Percentiles rank a stretch among this genome's conserved stretches.
Conservation (phyloP, 2,888 invertebrate genomes). For the Agrilus cyanescens region DNA sequence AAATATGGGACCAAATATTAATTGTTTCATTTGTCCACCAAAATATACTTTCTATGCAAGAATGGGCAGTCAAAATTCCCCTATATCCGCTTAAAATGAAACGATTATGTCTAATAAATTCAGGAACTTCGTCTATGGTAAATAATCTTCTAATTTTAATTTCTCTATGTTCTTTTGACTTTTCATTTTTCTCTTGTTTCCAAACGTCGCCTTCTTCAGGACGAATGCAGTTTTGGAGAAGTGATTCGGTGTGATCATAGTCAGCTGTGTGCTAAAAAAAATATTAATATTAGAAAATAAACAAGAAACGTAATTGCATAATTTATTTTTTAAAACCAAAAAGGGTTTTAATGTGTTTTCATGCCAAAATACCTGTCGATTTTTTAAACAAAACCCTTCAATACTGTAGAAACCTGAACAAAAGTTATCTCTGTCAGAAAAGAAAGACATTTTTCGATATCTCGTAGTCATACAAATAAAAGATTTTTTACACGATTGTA, state of each 20-base stretch:
- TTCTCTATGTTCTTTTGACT: neutral
- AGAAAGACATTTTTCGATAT: too few species aligned
- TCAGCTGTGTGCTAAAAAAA: constrained; percentile 2
- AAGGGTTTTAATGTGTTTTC: too few species aligned
- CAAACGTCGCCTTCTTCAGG: neutral
- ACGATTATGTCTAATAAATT: constrained; percentile 75
- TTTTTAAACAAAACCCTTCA: too few species aligned
- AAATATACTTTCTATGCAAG: constrained; percentile 84
- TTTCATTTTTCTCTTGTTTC: constrained; percentile 2
- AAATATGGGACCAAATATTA: constrained; percentile 95
- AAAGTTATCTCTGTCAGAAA: too few species aligned
- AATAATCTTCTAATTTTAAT: constrained; percentile 24
- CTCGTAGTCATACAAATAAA: too few species aligned
- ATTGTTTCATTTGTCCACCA: constrained; percentile 97
- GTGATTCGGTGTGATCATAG: constrained; percentile 12
- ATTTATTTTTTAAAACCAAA: neutral
- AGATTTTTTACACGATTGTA: too few species aligned
- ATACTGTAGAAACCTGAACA: too few species aligned
- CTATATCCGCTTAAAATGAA: constrained; percentile 79
- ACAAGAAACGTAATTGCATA: neutral
- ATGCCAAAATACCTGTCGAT: too few species aligned
- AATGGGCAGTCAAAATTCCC: constrained; percentile 64
- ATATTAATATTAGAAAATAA: neutral
- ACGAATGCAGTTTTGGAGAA: constrained; percentile 7
- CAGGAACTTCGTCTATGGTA: constrained; percentile 53